These are phyloP conservation scores for Macrostomum cliftonense DNA, from an alignment of 2,888 invertebrate genomes.

Conservation along the genomic window DNA sequence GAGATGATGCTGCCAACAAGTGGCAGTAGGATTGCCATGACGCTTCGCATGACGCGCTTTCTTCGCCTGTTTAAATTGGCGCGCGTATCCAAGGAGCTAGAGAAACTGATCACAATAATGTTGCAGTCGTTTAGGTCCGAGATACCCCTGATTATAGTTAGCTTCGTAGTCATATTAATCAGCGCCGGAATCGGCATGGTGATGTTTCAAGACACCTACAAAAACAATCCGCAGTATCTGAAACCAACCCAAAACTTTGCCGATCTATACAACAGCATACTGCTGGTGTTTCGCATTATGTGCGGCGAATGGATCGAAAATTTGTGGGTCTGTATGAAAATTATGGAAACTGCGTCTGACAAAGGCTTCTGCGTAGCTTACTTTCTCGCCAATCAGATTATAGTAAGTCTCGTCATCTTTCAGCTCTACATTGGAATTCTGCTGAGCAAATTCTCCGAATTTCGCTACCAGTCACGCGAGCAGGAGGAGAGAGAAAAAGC, in stretches of 20 bases:
- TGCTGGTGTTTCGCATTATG: constrained; percentile 91
- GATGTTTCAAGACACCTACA: constrained; percentile 75
- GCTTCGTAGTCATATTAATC: constrained; percentile 87
- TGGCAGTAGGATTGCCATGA: too few relatives aligned
- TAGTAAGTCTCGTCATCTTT: constrained; percentile 67
- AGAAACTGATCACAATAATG: too few relatives aligned
- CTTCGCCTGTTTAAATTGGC: too few relatives aligned
- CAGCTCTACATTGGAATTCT: too few relatives aligned
- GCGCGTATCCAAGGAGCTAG: too few relatives aligned
- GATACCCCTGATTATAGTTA: constrained; percentile 58
- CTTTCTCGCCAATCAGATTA: constrained; percentile 75
- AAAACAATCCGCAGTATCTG: constrained; percentile 22
- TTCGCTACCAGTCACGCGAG: too few relatives aligned
- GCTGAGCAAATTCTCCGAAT: too few relatives aligned
- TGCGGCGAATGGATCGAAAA: constrained; percentile 97
- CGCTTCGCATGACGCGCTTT: too few relatives aligned
- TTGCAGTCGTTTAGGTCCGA: too few relatives aligned
- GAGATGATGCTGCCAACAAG: too few relatives aligned
- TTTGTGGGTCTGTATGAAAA: constrained; percentile 86
- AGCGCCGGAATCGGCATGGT: constrained; percentile 95
- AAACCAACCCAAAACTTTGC: constrained; percentile 54
- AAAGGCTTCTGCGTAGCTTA: constrained; percentile 70
- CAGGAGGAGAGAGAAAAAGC: too few relatives aligned
- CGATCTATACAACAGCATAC: constrained; percentile 86
- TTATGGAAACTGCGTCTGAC: constrained; percentile 41